Conservation (phyloP, 1,140 invertebrate species). For the Halotydeus destructor region DNA sequence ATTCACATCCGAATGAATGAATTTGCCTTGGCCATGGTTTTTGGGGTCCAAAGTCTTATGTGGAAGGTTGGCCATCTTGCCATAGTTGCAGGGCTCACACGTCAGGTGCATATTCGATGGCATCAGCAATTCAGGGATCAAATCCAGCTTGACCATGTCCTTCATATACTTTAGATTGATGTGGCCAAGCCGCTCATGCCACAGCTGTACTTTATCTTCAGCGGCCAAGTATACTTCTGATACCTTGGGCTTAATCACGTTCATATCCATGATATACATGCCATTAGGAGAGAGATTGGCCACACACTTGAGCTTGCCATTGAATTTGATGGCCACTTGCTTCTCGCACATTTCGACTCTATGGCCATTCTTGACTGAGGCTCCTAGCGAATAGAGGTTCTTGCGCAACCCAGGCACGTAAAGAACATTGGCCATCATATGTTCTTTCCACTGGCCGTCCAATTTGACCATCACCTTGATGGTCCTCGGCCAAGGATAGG, state of each 20-base stretch:
- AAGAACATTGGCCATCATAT: not conserved
- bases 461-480: not conserved
- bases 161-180: not conserved
- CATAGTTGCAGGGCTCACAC: slow-evolving; percentile 4
- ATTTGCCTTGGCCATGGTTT: not conserved
- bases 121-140: not conserved
- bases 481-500: not conserved
- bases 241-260: not conserved
- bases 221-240: no score
- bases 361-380: not conserved
- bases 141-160: not conserved
- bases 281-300: not conserved
- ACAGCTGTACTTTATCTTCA: not conserved
- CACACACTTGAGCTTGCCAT: not conserved
- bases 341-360: not conserved
- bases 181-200: slow-evolving; percentile 8
- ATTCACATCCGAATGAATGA: slow-evolving; percentile 6
- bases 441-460: not conserved
- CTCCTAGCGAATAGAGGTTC: slow-evolving; percentile 2
- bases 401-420: not conserved
- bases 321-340: not conserved
- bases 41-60: not conserved
- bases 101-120: not conserved
- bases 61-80: slow-evolving; percentile 3
- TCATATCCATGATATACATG: not conserved